Evolutionary conservation across 2,888 invertebrate species (phyloP).

Genomic region (Crocallis elinguaria): DNA sequence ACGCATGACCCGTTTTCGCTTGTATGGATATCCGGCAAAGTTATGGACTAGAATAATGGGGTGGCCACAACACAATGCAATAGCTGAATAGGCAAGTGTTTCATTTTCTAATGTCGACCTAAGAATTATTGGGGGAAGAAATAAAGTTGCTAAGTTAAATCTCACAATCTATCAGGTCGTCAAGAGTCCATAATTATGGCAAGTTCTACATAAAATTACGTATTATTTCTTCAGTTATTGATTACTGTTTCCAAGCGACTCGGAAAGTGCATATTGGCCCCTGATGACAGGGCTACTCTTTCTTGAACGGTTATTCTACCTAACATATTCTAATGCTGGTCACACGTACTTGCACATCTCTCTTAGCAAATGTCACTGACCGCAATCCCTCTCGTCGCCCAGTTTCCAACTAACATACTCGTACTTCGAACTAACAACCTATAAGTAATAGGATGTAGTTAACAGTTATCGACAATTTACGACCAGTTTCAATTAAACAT

Average conservation of each 20-base stretch:
- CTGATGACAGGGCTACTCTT: too few relatives aligned
- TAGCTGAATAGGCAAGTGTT: conserved; percentile 27
- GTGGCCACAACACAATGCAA: conserved; percentile 38
- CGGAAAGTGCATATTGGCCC: too few relatives aligned
- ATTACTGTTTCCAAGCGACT: too few relatives aligned
- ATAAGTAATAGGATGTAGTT: conserved; percentile 15
- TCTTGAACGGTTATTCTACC: too few relatives aligned
- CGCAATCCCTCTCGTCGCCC: not conserved
- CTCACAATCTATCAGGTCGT: too few relatives aligned
- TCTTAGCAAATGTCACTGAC: not conserved
- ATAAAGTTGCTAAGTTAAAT: too few relatives aligned
- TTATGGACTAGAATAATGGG: conserved; percentile 64
- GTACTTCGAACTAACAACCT: not conserved
- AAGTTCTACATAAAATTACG: too few relatives aligned
- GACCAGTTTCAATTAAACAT: conserved; percentile 7
- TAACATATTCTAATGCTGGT: too few relatives aligned
- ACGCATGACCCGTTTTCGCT: conserved; percentile 71
- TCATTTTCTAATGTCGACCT: conserved; percentile 19
- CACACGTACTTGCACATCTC: too few relatives aligned
- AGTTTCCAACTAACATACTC: not conserved
- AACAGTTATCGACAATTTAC: conserved; percentile 5
- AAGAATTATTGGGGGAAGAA: conserved; percentile 8
- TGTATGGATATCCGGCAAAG: conserved; percentile 76
- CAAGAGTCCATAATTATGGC: too few relatives aligned
- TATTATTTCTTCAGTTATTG: too few relatives aligned